These are phyloP conservation scores for Acanthaster planci DNA, from an alignment of 35 echinoderm and acorn worm species.

Conservation along the genomic window DNA sequence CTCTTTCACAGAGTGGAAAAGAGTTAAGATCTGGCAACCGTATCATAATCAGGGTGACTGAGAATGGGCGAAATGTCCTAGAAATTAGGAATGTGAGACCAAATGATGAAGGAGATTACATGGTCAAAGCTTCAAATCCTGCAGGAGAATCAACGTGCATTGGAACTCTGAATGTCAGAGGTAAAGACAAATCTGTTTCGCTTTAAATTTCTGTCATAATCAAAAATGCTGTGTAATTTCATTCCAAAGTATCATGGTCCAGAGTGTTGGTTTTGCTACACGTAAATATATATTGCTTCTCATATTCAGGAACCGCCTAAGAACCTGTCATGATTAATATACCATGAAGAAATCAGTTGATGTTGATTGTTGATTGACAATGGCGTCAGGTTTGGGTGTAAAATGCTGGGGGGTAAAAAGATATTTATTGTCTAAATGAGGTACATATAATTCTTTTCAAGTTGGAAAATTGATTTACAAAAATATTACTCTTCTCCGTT, in stretches of 20 bases:
- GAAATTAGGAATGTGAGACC: slow-evolving; percentile 71
- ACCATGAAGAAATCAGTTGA: too few species aligned
- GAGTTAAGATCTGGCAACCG: slow-evolving; percentile 77
- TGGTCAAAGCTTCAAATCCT: slow-evolving; percentile 87
- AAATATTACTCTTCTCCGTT: not conserved
- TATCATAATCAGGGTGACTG: slow-evolving; percentile 77
- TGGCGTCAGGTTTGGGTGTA: too few species aligned
- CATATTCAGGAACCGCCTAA: too few species aligned
- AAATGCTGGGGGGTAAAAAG: not conserved
- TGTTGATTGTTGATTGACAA: too few species aligned
- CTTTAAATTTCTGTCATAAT: not conserved
- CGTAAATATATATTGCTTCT: too few species aligned
- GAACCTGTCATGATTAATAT: too few species aligned
- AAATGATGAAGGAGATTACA: slow-evolving; percentile 77
- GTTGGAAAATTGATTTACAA: too few species aligned
- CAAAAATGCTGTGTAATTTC: too few species aligned
- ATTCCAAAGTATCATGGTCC: too few species aligned
- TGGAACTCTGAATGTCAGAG: slow-evolving; percentile 72
- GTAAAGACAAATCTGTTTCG: slow-evolving; percentile 30
- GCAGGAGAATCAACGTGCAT: slow-evolving; percentile 91
- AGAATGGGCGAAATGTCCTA: slow-evolving; percentile 71
- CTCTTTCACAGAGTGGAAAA: slow-evolving; percentile 74
- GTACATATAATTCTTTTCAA: too few species aligned
- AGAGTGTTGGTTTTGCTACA: too few species aligned
- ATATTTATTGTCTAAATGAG: not conserved